Evolutionary conservation across 2,888 invertebrate genomes (phyloP), one percentile per base, ranked within the genome.

Genomic region (Pseudococcus jackbeardsleyi): DNA sequence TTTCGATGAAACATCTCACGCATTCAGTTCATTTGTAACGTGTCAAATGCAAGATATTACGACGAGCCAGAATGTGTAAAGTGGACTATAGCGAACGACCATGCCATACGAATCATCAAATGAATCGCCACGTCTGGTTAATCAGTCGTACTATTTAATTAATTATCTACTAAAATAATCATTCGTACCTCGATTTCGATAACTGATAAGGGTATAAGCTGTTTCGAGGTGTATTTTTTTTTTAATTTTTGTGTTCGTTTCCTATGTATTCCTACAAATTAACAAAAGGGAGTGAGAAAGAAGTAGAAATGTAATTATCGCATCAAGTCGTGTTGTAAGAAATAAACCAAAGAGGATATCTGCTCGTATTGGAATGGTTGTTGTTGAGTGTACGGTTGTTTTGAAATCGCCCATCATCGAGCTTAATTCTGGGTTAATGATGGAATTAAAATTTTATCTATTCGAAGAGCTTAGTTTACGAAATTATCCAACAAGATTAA

Each of bases 211-310:
- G 59, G 59, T 59, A 59, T 33, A 33, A n/a, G n/a, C n/a, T 19
- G 59, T 19, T 59, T 59, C 59, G 59, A 59, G 19, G 7, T 19
- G 26, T 33, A 33, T 3, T 33, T 33, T 33, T 33, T 33, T 33
- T 54, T 54, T 59, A 59, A 59, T 19, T 54, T 19, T 59, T n/a
- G 59, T 59, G 59, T 59, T 59, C 59, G 59, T 59, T 59, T 59
- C 59, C 59, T 59, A 50, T 50, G 5, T 17, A 15, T 50, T 50
- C 50, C 50, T 50, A 50, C 50, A 50, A 50, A 50, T 50, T 50
- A 15, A 50, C 46, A 12, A 46, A 46, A 46, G 6, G 12, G 50
- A 50, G 15, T 1, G 50, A 50, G 50, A 50, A 17, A 50, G 50
- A 46, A 46, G 5, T 46, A 12, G 8, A 15, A 15, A 50, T 15